phyloP scores from a whole-genome alignment of 2,888 invertebrate genomes.

The Eupithecia subfuscata region DNA sequence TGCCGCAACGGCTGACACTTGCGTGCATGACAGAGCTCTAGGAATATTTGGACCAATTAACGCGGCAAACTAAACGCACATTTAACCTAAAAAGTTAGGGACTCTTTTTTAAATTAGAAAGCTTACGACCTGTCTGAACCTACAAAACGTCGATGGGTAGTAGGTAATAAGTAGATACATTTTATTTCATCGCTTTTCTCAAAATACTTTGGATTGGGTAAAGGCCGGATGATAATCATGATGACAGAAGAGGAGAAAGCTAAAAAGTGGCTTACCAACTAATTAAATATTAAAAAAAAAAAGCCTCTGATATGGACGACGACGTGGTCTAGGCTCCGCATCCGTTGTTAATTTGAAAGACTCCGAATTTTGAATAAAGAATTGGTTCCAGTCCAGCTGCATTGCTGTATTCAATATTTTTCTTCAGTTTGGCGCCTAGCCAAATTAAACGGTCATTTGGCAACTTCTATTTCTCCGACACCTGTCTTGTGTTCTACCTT shows the following conservation, averaged over 20 bases:
- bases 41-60: slow-evolving; percentile 64
- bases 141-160: too few species aligned
- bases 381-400: slow-evolving; percentile 46
- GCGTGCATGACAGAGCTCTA: slow-evolving; percentile 67
- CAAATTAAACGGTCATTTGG: slow-evolving; percentile 77
- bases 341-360: slow-evolving; percentile 1
- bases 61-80: slow-evolving; percentile 24
- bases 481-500: slow-evolving; percentile 65
- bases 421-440: slow-evolving; percentile 60
- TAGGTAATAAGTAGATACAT: too few species aligned
- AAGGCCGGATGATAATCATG: not conserved
- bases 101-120: not conserved
- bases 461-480: slow-evolving; percentile 65
- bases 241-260: not conserved
- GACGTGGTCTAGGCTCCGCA: not conserved
- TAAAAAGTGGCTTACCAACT: not conserved
- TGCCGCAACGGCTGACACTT: slow-evolving; percentile 74
- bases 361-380: slow-evolving; percentile 34
- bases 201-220: not conserved
- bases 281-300: not conserved
- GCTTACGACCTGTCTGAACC: not conserved
- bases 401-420: slow-evolving; percentile 50
- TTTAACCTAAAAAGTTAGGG: not conserved
- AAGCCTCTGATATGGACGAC: too few species aligned
- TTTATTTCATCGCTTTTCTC: not conserved